These are phyloP conservation scores for Diogma glabrata DNA, from an alignment of 2,888 invertebrate species.

Conservation along the genomic window DNA sequence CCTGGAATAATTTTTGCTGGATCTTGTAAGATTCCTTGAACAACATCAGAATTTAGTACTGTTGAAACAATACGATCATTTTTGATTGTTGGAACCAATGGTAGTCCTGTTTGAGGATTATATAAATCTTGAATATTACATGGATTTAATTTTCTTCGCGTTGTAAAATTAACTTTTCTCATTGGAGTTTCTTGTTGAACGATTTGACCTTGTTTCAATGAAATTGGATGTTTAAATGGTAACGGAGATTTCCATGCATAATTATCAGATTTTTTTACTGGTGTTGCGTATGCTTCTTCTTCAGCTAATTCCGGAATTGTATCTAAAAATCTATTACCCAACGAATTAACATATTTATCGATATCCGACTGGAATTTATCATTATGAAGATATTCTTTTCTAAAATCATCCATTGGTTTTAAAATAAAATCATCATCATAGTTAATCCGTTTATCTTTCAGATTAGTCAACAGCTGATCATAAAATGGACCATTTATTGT, in stretches of 20 bases:
- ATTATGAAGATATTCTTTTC: constrained; percentile 45
- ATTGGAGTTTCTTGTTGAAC: constrained; percentile 35
- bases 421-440: constrained; percentile 44
- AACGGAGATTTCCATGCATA: constrained; percentile 30
- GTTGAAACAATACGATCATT: constrained; percentile 6
- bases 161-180: constrained; percentile 33
- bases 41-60: constrained; percentile 6
- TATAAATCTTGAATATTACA: constrained; percentile 10
- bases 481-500: constrained; percentile 47
- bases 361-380: constrained; percentile 44
- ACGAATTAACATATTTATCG: constrained; percentile 33
- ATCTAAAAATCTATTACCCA: constrained; percentile 6
- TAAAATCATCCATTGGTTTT: constrained; percentile 45
- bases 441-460: constrained; percentile 43
- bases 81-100: constrained; percentile 7
- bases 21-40: constrained; percentile 4
- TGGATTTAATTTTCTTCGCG: constrained; percentile 18
- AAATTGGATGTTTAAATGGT: constrained; percentile 26
- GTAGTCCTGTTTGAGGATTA: constrained; percentile 4
- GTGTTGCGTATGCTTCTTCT: constrained; percentile 18
- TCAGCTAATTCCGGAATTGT: background rate
- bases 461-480: constrained; percentile 43
- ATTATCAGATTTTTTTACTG: constrained; percentile 14
- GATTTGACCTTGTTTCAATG: constrained; percentile 27
- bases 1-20: background rate